Evolutionary conservation across 2,888 invertebrate genomes (phyloP).

Genomic region (Hybos culiciformis): DNA sequence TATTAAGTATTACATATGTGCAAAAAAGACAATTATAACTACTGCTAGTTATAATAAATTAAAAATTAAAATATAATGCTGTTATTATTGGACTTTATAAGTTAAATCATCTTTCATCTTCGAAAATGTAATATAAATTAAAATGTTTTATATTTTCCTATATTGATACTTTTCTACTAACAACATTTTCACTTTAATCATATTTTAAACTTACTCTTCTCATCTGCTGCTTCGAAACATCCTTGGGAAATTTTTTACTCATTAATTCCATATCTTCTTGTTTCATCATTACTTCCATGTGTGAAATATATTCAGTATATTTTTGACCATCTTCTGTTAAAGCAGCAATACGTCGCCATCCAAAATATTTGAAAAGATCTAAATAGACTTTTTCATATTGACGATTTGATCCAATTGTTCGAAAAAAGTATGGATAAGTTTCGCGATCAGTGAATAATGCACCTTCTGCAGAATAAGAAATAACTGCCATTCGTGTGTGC

Average conservation of each 20-base stretch:
- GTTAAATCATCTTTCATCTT: too few species aligned
- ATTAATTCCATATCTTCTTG: constrained; percentile 48
- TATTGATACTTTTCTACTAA: too few species aligned
- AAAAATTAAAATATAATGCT: too few species aligned
- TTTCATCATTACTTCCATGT: constrained; percentile 51
- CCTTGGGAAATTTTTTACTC: constrained; percentile 54
- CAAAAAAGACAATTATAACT: too few species aligned
- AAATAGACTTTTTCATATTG: constrained; percentile 47
- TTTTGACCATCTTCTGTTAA: constrained; percentile 68
- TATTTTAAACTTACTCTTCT: constrained; percentile 43
- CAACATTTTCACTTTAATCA: too few species aligned
- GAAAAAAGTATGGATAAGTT: constrained; percentile 63
- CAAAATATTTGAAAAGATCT: constrained; percentile 42
- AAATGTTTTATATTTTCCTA: too few species aligned
- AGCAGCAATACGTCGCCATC: constrained; percentile 60
- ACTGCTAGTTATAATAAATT: too few species aligned
- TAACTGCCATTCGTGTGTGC: constrained; percentile 54
- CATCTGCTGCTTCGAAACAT: constrained; percentile 41
- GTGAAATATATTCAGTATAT: constrained; percentile 61
- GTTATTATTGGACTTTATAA: too few species aligned
- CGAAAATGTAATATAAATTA: too few species aligned
- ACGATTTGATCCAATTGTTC: constrained; percentile 65
- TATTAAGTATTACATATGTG: too few species aligned
- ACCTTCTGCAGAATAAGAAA: constrained; percentile 69
- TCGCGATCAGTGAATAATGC: constrained; percentile 52